Percentiles rank a stretch among this genome's conserved stretches.
Evolutionary conservation across 2,113 vertebrate genomes (phyloP).

Genomic region (Perca schrenkii): DNA sequence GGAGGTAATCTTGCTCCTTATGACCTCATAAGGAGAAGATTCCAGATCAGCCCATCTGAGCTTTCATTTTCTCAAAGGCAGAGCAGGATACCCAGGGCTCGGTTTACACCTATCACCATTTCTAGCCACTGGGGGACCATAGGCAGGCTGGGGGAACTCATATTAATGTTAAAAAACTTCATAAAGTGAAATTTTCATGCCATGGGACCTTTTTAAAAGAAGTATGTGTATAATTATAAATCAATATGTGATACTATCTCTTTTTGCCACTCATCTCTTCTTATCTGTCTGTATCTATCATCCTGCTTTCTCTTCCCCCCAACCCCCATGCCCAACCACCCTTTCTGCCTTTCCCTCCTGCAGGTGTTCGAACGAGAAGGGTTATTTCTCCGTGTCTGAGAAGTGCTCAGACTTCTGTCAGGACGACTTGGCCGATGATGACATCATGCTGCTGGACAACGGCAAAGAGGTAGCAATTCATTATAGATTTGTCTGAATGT

Average conservation of each 20-base stretch:
- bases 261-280: background rate
- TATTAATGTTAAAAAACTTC: no score
- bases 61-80: no score
- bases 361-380: conserved; percentile 98
- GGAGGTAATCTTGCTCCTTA: no score
- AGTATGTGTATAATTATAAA: background rate
- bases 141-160: no score
- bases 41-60: no score
- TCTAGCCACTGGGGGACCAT: no score
- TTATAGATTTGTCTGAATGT: background rate
- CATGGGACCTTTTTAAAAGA: no score
- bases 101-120: no score
- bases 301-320: background rate
- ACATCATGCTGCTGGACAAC: conserved; percentile 98
- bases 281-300: background rate
- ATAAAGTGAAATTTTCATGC: no score
- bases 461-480: conserved; percentile 89
- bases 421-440: conserved; percentile 96
- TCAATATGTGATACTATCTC: background rate
- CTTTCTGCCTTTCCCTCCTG: background rate
- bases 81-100: no score
- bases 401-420: conserved; percentile 99
- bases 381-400: conserved; percentile 96
- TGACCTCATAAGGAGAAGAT: no score
- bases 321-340: background rate